Evolutionary conservation across 2,113 vertebrate genomes (phyloP), one percentile per base, ranked within the genome.

Genomic region (Pomatostomus ruficeps): DNA sequence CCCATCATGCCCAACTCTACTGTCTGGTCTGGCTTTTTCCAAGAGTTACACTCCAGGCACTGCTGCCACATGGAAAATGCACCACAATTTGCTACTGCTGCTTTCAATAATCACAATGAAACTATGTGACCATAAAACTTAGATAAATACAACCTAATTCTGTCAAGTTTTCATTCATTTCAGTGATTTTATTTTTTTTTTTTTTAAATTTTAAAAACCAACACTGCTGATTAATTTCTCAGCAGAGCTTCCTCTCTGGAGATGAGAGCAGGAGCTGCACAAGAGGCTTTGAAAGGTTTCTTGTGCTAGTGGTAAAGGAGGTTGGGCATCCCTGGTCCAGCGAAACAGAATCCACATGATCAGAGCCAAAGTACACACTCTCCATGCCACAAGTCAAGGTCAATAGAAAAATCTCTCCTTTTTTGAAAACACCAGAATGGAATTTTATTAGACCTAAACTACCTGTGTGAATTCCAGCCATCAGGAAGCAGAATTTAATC

Each of bases 401-500:
- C 92, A 82, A 70, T 62, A 89, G 28, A 73, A 88, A 85, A 89
- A 77, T n/a, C 17, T 11, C 22, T 42, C 61, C 58, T 75, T 48
- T 89, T 93, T 22, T 71, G 51, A 55, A 67, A 91, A 57, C 57
- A 85, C 40, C 66, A 85, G 83, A 78, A 88, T 1, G 6, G 52
- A 85, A 49, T 83, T 97, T 91, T 85, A 92, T 89, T 86, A 87
- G 79, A 67, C 79, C 88, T 31, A 16, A 97, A 88, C 40, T 29
- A 46, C 91, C 85, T 82, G 71, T n/a, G 74, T 54, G 95, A 96
- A 96, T 87, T 18, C 18, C 49, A 89, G 51, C 18, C 79, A 91
- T 28, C 67, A 93, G 85, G 71, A 97, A 91, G 72, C 74, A 42
- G 61, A 81, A 91, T 25, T 58, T 89, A 94, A 97, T 88, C 85